Percentiles rank a stretch among this genome's conserved stretches.
These are phyloP conservation scores for Hydrozoanthus gracilis DNA, from an alignment of 92 coral and sea anemone genomes.

Conservation along the genomic window DNA sequence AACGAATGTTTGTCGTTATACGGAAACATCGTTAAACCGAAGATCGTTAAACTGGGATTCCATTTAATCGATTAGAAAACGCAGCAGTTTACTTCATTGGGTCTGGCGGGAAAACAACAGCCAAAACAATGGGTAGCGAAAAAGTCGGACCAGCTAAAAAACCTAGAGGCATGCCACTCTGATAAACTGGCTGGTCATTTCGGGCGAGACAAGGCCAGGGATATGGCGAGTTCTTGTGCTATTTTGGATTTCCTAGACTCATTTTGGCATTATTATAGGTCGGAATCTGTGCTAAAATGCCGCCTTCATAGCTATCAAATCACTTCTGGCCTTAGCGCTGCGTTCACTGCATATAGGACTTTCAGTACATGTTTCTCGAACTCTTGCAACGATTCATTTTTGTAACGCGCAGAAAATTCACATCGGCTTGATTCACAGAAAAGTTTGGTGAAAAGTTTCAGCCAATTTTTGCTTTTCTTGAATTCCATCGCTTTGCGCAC, in stretches of 20 bases:
- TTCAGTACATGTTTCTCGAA: conserved; percentile 20
- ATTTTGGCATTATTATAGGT: background rate
- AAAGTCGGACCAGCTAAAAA: background rate
- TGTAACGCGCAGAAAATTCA: conserved; percentile 7
- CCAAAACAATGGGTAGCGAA: conserved; percentile 24
- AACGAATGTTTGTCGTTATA: no score
- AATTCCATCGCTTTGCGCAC: conserved; percentile 31
- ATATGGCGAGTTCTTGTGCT: conserved; percentile 5
- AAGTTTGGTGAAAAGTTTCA: conserved; percentile 5
- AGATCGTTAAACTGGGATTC: no score
- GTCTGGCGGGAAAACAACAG: background rate
- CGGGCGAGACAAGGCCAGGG: conserved; percentile 57
- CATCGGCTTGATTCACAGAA: conserved; percentile 14
- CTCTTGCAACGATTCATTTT: conserved; percentile 26
- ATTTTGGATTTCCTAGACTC: background rate
- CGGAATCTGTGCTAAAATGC: conserved; percentile 11
- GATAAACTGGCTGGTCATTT: conserved; percentile 47
- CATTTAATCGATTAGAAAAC: background rate
- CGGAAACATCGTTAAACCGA: no score
- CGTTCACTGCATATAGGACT: conserved; percentile 2
- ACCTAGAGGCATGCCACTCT: conserved; percentile 21
- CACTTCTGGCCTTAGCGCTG: conserved; percentile 11
- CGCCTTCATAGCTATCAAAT: conserved; percentile 19
- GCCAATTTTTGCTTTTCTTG: conserved; percentile 26
- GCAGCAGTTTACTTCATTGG: conserved; percentile 12